Evolutionary conservation across 2,797 vertebrate species (phyloP).

Genomic region (Hypotaenidia philippensis): DNA sequence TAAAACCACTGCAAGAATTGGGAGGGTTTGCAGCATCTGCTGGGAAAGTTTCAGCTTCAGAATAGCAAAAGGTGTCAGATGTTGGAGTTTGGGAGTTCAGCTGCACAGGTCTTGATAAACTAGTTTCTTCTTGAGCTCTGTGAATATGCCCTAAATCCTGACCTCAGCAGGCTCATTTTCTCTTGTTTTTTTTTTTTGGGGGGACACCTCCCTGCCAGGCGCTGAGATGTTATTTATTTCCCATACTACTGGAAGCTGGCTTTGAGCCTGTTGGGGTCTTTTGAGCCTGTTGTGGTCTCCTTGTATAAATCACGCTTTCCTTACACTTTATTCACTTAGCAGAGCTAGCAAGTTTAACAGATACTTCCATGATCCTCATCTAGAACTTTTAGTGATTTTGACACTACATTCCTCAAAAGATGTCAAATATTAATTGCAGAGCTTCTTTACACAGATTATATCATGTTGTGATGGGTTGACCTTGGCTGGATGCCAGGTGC

Average conservation of each 20-base stretch:
- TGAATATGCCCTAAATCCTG: background rate
- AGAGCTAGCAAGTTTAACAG: background rate
- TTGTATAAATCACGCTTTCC: background rate
- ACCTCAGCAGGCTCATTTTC: background rate
- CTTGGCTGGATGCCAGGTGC: no score
- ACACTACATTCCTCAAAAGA: background rate
- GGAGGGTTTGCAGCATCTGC: background rate
- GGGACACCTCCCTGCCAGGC: background rate
- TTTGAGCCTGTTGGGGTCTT: background rate
- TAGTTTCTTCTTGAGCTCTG: background rate
- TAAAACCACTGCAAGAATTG: conserved; percentile 8
- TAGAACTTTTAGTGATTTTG: background rate
- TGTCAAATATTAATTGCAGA: no score
- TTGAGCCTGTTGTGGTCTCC: background rate
- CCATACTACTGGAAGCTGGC: background rate
- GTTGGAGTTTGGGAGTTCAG: background rate
- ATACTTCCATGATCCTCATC: background rate
- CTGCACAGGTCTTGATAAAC: background rate
- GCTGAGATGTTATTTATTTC: rapidly evolving
- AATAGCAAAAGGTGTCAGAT: conserved; percentile 26
- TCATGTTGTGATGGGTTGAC: no score
- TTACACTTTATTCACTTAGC: background rate
- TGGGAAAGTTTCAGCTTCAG: background rate
- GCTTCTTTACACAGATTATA: no score
- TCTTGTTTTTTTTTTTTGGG: background rate